Evolutionary conservation across 2,113 vertebrate genomes (phyloP).

Genomic region (Callorhinus ursinus): DNA sequence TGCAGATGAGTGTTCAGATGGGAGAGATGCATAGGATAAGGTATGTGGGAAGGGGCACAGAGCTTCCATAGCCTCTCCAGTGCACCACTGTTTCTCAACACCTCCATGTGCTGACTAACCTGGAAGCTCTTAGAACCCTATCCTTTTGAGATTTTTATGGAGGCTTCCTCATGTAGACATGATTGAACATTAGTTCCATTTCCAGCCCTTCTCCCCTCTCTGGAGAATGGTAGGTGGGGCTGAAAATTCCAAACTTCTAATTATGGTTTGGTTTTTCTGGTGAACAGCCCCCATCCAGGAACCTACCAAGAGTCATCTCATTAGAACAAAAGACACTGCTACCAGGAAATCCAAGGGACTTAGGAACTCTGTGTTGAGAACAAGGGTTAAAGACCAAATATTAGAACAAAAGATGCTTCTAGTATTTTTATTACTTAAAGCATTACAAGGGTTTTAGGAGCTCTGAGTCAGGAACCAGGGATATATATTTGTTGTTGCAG

Average conservation of each 20-base stretch:
- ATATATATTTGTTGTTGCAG: neutral
- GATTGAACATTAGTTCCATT: neutral
- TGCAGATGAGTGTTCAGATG: neutral
- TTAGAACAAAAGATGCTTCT: neutral
- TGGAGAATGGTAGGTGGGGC: neutral
- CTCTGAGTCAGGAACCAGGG: neutral
- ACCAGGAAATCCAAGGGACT: neutral
- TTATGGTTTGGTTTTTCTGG: neutral
- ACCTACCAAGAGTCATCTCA: neutral
- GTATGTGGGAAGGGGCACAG: fast-evolving
- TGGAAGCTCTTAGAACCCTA: neutral
- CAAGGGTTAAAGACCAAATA: neutral
- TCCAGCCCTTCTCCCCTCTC: neutral
- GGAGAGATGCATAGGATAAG: neutral
- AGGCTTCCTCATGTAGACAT: neutral
- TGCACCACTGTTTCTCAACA: neutral
- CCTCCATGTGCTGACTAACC: neutral
- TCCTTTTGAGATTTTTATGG: neutral
- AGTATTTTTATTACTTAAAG: neutral
- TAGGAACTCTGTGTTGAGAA: too few relatives aligned
- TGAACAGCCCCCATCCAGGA: neutral
- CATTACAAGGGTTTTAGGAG: neutral
- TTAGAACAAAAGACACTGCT: neutral
- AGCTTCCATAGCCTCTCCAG: neutral
- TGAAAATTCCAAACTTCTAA: neutral